These are phyloP conservation scores for Poeciliopsis infans DNA, from an alignment of 2,797 vertebrate species.

Conservation along the genomic window DNA sequence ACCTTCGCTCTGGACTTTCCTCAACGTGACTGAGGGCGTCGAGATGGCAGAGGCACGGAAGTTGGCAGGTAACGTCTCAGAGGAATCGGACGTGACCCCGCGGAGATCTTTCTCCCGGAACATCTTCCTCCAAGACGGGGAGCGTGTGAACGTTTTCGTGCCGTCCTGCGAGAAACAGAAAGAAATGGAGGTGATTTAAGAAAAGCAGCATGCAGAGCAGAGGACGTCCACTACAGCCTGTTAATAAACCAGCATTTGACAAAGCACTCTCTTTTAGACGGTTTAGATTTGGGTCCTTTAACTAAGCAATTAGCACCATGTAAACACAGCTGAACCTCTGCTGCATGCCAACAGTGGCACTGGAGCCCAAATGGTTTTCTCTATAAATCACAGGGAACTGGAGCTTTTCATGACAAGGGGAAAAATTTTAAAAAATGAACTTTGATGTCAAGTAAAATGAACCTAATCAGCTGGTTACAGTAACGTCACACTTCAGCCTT, in stretches of 20 bases:
- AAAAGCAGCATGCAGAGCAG: conserved; percentile 7
- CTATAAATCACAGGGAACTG: conserved; percentile 20
- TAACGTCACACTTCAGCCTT: conserved; percentile 14
- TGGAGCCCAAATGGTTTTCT: conserved; percentile 21
- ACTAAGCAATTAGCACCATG: conserved; percentile 59
- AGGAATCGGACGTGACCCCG: conserved; percentile 90
- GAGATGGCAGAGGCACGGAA: conserved; percentile 91
- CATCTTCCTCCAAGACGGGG: conserved; percentile 94
- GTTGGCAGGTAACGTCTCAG: conserved; percentile 92
- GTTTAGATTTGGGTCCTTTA: conserved; percentile 48
- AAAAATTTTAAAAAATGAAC: conserved; percentile 7
- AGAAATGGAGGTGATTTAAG: conserved; percentile 32
- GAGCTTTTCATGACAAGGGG: conserved; percentile 11
- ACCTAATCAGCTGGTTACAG: conserved; percentile 7
- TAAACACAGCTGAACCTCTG: conserved; percentile 69
- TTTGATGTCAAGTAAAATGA: conserved; percentile 19
- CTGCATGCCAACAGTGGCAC: conserved; percentile 32
- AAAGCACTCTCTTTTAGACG: conserved; percentile 36
- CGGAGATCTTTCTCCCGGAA: conserved; percentile 94
- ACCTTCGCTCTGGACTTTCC: conserved; percentile 94
- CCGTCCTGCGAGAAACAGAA: conserved; percentile 79
- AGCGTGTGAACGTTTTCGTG: conserved; percentile 91
- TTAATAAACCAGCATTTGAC: conserved; percentile 43
- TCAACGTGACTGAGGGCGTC: conserved; percentile 89
- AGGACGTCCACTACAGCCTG: conserved; percentile 28